Conservation (phyloP, 1,140 invertebrate species). For the Bombyx mandarina region DNA sequence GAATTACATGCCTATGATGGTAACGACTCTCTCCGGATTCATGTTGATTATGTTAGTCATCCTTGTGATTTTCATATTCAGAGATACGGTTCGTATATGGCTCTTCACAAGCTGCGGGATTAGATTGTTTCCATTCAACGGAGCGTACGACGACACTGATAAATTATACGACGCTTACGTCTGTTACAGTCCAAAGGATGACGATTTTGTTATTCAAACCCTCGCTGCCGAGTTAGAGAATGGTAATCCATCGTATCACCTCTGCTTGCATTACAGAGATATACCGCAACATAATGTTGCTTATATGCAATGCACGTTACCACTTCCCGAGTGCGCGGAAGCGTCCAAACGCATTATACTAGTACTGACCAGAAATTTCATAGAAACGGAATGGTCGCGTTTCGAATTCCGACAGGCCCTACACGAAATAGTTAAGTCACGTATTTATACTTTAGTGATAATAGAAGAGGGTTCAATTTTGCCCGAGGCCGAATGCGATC, state of each 20-base stretch:
- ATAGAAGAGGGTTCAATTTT: slow-evolving; percentile 82
- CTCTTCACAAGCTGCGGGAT: slow-evolving; percentile 90
- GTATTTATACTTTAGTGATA: slow-evolving; percentile 87
- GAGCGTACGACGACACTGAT: slow-evolving; percentile 81
- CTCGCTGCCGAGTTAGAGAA: slow-evolving; percentile 90
- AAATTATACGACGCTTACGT: slow-evolving; percentile 95
- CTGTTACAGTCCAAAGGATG: slow-evolving; percentile 93
- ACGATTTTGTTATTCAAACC: slow-evolving; percentile 89
- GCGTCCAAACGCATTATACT: slow-evolving; percentile 85
- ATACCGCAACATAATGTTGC: slow-evolving; percentile 77
- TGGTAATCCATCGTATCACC: slow-evolving; percentile 79
- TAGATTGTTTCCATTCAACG: slow-evolving; percentile 79
- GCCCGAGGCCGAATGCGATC: slow-evolving; percentile 86
- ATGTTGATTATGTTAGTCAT: slow-evolving; percentile 80
- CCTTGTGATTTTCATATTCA: slow-evolving; percentile 84
- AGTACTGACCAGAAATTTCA: slow-evolving; percentile 85
- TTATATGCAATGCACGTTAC: slow-evolving; percentile 81
- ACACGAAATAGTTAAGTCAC: slow-evolving; percentile 86
- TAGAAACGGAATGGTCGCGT: slow-evolving; percentile 89
- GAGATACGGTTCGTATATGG: slow-evolving; percentile 88
- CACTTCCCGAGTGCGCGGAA: slow-evolving; percentile 89
- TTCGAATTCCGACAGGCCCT: slow-evolving; percentile 87
- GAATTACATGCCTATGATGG: slow-evolving; percentile 86
- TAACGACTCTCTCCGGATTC: slow-evolving; percentile 81
- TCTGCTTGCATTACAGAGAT: slow-evolving; percentile 91